Evolutionary conservation across 2,888 invertebrate species (phyloP), one percentile per base, ranked within the genome.

Genomic region (Drosophila peninsularis): DNA sequence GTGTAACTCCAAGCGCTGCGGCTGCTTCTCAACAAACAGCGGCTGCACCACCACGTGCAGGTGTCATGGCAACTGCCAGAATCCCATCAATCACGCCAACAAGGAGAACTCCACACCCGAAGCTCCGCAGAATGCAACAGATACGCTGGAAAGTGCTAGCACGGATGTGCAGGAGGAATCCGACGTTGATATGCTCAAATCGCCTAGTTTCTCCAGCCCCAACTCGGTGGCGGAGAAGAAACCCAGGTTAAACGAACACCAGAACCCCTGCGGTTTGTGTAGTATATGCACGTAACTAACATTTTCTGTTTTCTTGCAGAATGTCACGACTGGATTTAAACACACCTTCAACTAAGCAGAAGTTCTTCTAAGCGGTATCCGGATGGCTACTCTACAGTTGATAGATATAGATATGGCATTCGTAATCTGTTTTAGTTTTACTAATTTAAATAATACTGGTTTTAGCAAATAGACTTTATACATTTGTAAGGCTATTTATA

Each of bases 1-100:
- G 36, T 90, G 90, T 69, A 37, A 68, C 24, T 72, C 75, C 6
- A 85, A 86, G 41, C 90, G 90, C 52, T 90, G 90, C 62, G 76
- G 77, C 17, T 90, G 90, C 70, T 61, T 32, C 9, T 6, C 45
- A 0, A 7, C 4, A 1, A 44, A 9, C 34, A 44, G 5, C 3
- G 21, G 32, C 0, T 83, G 83, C 47, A 11, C 9, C 41, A 14
- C 4, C 0, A 14, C 7, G 13, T 82, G 82, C 41, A 5, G 6
- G 0, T 82, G 82, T 50, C 63, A 62, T 5, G 66, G 49, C n/a
- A 17, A 21, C 0, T 82, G 82, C 17, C 10, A 27, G 7, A 82
- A 82, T 65, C 78, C 81, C 2, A 17, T 14, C 0, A 24, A 27
- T 9, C 71, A 75, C 17, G 1, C 7, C 6, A 64, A 62, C 45